Evolutionary conservation across 2,113 vertebrate genomes (phyloP), one percentile per base, ranked within the genome.

Genomic region (Ciconia stormi): DNA sequence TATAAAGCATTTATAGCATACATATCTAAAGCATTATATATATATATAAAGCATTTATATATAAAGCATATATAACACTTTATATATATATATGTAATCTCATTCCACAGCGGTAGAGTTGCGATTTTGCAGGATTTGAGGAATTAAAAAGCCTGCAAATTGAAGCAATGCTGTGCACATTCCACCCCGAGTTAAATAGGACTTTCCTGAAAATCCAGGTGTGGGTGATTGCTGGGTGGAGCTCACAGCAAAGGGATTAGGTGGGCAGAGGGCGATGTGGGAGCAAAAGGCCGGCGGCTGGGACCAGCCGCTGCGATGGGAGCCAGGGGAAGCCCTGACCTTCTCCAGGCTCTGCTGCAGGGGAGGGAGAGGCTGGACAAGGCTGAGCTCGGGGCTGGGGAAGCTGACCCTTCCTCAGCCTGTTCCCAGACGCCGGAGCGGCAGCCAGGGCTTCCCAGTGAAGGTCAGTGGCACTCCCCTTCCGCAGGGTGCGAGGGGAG

Each of bases 401-500:
- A 62, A 61, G 17, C 8, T 1, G 1, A 26, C 29, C 34, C 63
- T 59, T 73, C 61, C 34, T 46, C 32, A 34, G 44, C 16, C 17
- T 22, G 11, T n/a, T 66, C 62, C 34, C 78, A 72, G 36, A 11
- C 7, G 16, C 38, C 0, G 4, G 18, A 30, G 20, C 2, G 0
- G 56, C 38, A 47, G 32, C 25, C 29, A 9, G 47, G 34, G 13
- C 34, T 58, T 61, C n/a, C 56, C 6, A 1, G 30, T 1, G 50
- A 21, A 49, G 14, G 22, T 34, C 22, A 25, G n/a, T 1, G 52
- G 13, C 5, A 1, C 52, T 15, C 2, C 20, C 27, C 25, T 50
- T 55, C 46, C 13, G 17, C 55, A 27, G 47, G 38, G 9, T 19
- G 50, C 1, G 4, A 40, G 34, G 40, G 42, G 77, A 79, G 49